Evolutionary conservation across 2,888 invertebrate genomes (phyloP).

Genomic region (Leistus spinibarbis): DNA sequence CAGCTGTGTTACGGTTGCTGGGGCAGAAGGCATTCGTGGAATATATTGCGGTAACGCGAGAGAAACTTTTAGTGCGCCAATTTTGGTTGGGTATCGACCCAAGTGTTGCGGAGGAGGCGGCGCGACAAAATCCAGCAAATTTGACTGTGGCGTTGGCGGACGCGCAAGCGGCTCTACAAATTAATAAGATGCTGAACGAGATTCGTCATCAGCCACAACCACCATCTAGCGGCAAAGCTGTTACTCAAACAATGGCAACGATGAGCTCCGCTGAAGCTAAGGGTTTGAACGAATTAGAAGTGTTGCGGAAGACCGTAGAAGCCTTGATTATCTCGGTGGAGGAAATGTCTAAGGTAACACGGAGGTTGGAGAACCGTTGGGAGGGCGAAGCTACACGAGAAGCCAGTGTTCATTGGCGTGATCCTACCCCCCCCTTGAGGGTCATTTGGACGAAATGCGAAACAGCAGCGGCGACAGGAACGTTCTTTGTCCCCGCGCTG

Average conservation of each 20-base stretch:
- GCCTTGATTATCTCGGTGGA: not conserved
- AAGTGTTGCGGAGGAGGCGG: not conserved
- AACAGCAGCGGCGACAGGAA: too few relatives aligned
- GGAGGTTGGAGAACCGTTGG: not conserved
- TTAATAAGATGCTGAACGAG: not conserved
- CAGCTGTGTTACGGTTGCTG: not conserved
- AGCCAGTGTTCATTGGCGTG: not conserved
- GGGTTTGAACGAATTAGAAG: not conserved
- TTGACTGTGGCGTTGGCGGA: not conserved
- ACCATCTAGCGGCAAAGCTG: not conserved
- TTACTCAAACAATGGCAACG: not conserved
- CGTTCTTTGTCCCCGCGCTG: too few relatives aligned
- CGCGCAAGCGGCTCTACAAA: not conserved
- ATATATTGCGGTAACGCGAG: not conserved
- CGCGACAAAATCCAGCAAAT: not conserved
- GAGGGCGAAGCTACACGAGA: not conserved
- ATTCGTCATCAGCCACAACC: not conserved
- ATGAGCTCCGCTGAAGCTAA: not conserved
- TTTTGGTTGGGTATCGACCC: not conserved
- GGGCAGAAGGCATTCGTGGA: not conserved
- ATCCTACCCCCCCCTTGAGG: not conserved
- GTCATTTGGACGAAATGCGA: too few relatives aligned
- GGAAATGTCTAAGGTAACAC: not conserved
- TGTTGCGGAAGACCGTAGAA: not conserved
- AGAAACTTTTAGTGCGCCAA: not conserved